Base-by-base conservation (phyloP, 2,888 invertebrate species). In the Hypomecis atomaria region DNA sequence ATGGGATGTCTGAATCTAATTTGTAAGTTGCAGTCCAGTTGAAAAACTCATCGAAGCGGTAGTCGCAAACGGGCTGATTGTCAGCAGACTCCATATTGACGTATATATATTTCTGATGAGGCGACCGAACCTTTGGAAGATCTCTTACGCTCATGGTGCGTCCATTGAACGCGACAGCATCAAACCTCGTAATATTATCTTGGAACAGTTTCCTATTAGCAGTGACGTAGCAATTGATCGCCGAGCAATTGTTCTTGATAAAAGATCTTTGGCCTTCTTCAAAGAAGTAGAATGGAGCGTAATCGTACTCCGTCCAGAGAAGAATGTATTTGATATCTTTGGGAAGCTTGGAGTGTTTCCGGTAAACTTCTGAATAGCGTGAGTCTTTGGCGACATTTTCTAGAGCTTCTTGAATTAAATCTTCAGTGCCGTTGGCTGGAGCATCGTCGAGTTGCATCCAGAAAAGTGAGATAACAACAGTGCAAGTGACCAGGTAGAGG, bases 1-100 rank as follows among this genome's bases (percentile, higher is more conserved):
- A 83, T 0, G 83, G 84, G 59, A 92, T 83, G 67, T 92, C 92
- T 1, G 92, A 91, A 71, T 89, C 78, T 2, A 91, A 74, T 74
- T 78, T 86, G 45, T 92, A 92, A 0, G 92, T 92, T 0, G 86
- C 75, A 0, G 92, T 92, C 88, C 87, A 89, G 69, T 93, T 92
- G 50, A 93, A 93, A 65, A 84, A 92, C 4, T 79, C 76, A 9
- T 93, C 86, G 40, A 79, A 92, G 23, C 62, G 57, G 1, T 69
- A 49, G 4, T 68, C 66, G 66, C 92, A 92, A 0, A 88, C 76
- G 0, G 92, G 91, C 58, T 79, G 84, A 66, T 90, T 86, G 1
- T 86, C 85, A 0, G 90, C 75, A 0, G 93, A 92, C 72, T 93
- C 93, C 78, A 85, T 84, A 56, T 86, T 88, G 48, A 90, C 78